Percentiles rank a stretch among this genome's conserved stretches.
These are phyloP conservation scores for Momotus momota DNA, from an alignment of 2,797 vertebrate species.

Conservation along the genomic window DNA sequence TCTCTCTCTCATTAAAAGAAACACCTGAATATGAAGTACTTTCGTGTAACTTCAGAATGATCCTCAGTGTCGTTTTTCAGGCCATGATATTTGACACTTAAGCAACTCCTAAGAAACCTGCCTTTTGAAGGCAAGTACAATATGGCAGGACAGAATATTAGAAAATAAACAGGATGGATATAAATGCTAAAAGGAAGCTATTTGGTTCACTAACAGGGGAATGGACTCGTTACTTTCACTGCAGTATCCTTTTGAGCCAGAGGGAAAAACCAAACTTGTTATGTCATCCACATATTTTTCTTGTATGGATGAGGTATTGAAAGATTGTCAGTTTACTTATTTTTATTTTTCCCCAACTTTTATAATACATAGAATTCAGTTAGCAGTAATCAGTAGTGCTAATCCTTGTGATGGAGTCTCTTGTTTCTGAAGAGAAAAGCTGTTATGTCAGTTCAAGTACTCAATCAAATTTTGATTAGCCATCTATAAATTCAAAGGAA, in stretches of 20 bases:
- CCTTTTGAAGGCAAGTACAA: background rate
- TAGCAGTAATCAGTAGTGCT: background rate
- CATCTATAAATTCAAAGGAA: background rate
- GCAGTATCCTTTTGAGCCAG: background rate
- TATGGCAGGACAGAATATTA: background rate
- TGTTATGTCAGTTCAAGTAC: background rate
- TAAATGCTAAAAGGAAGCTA: background rate
- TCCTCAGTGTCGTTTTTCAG: background rate
- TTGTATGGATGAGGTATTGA: background rate
- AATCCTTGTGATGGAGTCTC: background rate
- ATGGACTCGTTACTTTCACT: background rate
- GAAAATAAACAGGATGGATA: background rate
- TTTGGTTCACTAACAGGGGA: background rate
- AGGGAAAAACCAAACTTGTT: background rate
- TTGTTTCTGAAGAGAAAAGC: background rate
- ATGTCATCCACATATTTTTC: background rate
- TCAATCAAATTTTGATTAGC: background rate
- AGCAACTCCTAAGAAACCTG: background rate
- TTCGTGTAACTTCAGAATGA: background rate
- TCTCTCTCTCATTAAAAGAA: background rate
- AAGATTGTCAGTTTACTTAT: background rate
- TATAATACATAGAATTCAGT: background rate
- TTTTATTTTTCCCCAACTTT: background rate
- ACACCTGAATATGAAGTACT: background rate
- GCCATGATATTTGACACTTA: background rate